Base-by-base conservation (phyloP, 2,888 invertebrate species). In the Chesias legatella region DNA sequence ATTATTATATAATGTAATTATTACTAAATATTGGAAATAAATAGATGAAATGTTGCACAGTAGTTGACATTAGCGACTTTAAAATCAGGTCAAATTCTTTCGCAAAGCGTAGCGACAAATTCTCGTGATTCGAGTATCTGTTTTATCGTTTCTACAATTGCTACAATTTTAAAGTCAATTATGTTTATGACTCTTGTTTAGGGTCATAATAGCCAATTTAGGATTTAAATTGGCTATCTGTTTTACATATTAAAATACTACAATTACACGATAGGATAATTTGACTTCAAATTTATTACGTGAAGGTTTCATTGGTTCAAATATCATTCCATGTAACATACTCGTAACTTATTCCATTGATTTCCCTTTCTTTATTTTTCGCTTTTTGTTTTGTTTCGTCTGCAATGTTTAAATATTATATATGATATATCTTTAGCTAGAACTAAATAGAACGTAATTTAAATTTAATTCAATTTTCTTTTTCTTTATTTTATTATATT, bases 101-200 rank as follows among this genome's bases (percentile, higher is more conserved):
- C 26, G 10, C n/a, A 30, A 21, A 43, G 9, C 20, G 22, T 10
- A 33, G 17, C 22, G 24, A 37, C 29, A 43, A 40, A 43, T 40
- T 22, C 8, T 31, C 10, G 17, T 34, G 25, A 23, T 31, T 27
- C 23, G 10, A 26, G 20, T 25, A 33, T 30, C 25, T 33, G 7
- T 22, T 27, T 25, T 20, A 36, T 33, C 20, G 32, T 33, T 39
- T 33, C 31, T 32, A 26, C 17, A 29, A 52, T 50, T 54, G 46
- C 43, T 43, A 42, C 40, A 50, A 50, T 50, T 51, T 51, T 43
- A 52, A 52, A 55, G 52, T 50, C 48, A 52, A 55, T 55, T 55
- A 55, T 50, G 44, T 52, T 55, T 50, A 55, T 48, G 46, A 44
- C 42, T 35, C 38, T 55, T 52, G 50, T 50, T 55, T 50, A 44